Percentiles rank a stretch among this genome's conserved stretches.
These are phyloP conservation scores for Clinocottus analis DNA, from an alignment of 2,113 vertebrate species.

Conservation along the genomic window DNA sequence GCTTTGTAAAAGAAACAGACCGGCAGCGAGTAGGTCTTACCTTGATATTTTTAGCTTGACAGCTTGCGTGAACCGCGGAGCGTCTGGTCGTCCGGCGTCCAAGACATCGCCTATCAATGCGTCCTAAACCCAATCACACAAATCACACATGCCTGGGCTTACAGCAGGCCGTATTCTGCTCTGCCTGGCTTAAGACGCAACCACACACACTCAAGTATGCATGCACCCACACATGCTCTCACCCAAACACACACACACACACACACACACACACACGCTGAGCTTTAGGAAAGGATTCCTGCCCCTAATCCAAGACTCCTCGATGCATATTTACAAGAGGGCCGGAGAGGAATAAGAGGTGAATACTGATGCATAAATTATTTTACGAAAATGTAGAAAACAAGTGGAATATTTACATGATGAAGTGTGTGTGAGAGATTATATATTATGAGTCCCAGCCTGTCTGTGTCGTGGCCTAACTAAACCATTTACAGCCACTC, in stretches of 20 bases:
- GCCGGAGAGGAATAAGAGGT: slow-evolving; percentile 20
- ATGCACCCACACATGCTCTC: slow-evolving; percentile 24
- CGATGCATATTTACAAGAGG: slow-evolving; percentile 64
- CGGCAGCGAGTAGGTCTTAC: slow-evolving; percentile 53
- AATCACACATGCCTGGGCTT: slow-evolving; percentile 71
- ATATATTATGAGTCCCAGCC: slow-evolving; percentile 33
- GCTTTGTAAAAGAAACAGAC: neutral
- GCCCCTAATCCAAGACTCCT: slow-evolving; percentile 70
- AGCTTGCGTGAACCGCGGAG: slow-evolving; percentile 8
- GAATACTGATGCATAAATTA: slow-evolving; percentile 21
- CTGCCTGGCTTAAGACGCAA: slow-evolving; percentile 66
- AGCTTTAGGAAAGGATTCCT: slow-evolving; percentile 67
- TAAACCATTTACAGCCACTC: slow-evolving; percentile 59
- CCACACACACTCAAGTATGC: slow-evolving; percentile 59
- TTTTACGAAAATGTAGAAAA: slow-evolving; percentile 1
- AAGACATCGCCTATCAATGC: slow-evolving; percentile 31
- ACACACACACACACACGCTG: slow-evolving; percentile 28
- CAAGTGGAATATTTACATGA: neutral
- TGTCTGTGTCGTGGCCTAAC: slow-evolving; percentile 36
- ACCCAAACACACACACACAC: slow-evolving; percentile 23
- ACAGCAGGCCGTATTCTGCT: slow-evolving; percentile 62
- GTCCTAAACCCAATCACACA: slow-evolving; percentile 67
- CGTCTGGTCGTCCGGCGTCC: slow-evolving; percentile 46
- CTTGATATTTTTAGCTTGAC: slow-evolving; percentile 47
- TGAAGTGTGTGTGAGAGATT: slow-evolving; percentile 15